These are phyloP conservation scores for Heterohyrax brucei DNA, from an alignment of 2,797 vertebrate genomes.

Conservation along the genomic window DNA sequence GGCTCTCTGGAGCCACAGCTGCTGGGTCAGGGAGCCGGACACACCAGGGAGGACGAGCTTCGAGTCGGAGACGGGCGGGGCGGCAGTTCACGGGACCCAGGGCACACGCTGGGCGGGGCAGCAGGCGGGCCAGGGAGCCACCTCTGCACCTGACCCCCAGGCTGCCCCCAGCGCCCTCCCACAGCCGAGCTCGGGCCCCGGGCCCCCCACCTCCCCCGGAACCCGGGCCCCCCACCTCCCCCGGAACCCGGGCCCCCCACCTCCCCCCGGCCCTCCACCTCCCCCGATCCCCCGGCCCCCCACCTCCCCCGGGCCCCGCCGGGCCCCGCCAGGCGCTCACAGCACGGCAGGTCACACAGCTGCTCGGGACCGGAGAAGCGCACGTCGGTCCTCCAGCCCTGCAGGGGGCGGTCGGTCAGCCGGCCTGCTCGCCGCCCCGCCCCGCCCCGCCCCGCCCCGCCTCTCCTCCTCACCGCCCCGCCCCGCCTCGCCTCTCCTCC, in stretches of 20 bases:
- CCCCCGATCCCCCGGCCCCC: too few species aligned
- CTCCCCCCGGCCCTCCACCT: too few species aligned
- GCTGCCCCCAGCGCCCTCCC: too few species aligned
- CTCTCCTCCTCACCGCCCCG: too few species aligned
- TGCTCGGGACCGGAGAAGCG: conserved; percentile 89
- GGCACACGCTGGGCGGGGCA: too few species aligned
- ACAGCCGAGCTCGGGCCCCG: not conserved
- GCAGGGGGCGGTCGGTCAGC: accelerated
- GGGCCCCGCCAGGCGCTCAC: conserved; percentile 84
- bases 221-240: too few species aligned
- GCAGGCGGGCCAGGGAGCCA: not conserved
- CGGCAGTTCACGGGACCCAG: accelerated
- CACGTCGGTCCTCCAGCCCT: conserved; percentile 90
- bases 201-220: not conserved
- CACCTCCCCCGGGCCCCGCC: too few species aligned
- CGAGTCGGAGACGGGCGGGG: not conserved
- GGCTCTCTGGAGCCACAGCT: not conserved
- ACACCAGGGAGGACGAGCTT: not conserved
- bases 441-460: too few species aligned
- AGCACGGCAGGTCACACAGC: conserved; percentile 87
- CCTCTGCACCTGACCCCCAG: not conserved
- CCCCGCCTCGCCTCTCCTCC: too few species aligned
- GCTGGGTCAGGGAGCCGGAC: not conserved
- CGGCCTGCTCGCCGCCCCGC: too few species aligned
- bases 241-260: too few species aligned